Evolutionary conservation across 2,888 invertebrate species (phyloP).

Genomic region (Conchocele bisecta): DNA sequence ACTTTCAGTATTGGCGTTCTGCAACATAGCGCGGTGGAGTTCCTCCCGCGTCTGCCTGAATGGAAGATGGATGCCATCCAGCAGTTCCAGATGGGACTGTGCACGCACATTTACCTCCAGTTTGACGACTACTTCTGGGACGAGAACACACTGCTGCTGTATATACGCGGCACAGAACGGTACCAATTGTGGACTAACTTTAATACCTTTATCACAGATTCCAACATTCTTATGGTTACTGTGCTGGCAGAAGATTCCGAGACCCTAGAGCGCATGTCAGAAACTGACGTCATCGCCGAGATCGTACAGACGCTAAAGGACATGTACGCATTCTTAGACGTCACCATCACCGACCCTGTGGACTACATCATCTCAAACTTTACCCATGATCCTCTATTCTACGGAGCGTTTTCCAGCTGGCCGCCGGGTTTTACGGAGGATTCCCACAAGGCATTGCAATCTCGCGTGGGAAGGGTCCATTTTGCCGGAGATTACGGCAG

Average conservation of each 20-base stretch:
- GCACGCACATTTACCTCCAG: slow-evolving; percentile 43
- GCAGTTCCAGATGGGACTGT: slow-evolving; percentile 22
- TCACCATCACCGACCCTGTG: slow-evolving; percentile 5
- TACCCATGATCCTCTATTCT: slow-evolving; percentile 32
- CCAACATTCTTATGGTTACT: slow-evolving; percentile 38
- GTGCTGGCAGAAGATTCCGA: slow-evolving; percentile 34
- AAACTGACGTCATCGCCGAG: slow-evolving; percentile 35
- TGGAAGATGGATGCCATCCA: slow-evolving; percentile 43
- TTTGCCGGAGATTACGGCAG: slow-evolving; percentile 52
- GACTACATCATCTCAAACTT: slow-evolving; percentile 31
- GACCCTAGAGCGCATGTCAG: slow-evolving; percentile 25
- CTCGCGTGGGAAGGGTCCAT: slow-evolving; percentile 40
- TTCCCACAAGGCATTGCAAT: slow-evolving; percentile 18
- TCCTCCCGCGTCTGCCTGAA: slow-evolving; percentile 40
- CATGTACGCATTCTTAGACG: slow-evolving; percentile 21
- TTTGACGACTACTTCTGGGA: slow-evolving; percentile 49
- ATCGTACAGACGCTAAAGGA: slow-evolving; percentile 14
- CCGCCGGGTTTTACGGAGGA: slow-evolving; percentile 27
- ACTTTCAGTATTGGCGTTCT: slow-evolving; percentile 57
- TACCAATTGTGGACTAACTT: slow-evolving; percentile 41
- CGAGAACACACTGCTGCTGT: slow-evolving; percentile 28
- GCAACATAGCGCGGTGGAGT: slow-evolving; percentile 36
- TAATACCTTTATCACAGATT: slow-evolving; percentile 32
- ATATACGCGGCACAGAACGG: slow-evolving; percentile 25
- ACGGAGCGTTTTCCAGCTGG: slow-evolving; percentile 47